phyloP scores from a whole-genome alignment of 2,797 vertebrate species.

The Kryptolebias ocellatus region DNA sequence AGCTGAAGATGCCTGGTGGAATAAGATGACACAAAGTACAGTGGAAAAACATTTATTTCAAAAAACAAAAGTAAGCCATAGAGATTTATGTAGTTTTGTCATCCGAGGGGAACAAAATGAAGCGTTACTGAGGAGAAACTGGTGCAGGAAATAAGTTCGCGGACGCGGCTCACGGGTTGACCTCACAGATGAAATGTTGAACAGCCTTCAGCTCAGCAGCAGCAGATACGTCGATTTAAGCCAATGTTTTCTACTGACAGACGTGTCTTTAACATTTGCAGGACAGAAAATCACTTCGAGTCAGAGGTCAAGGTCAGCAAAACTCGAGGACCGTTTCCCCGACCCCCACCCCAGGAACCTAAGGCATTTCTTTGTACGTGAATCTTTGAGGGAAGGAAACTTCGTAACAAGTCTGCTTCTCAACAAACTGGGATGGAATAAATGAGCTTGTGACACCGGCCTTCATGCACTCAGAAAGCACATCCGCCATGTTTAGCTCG shows the following conservation, averaged over 20 bases:
- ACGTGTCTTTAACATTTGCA: conserved; percentile 39
- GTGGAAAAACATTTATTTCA: conserved; percentile 58
- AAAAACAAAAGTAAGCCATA: conserved; percentile 68
- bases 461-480: conserved; percentile 16
- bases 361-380: conserved; percentile 73
- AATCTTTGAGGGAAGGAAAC: conserved; percentile 18
- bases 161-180: conserved; percentile 40
- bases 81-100: conserved; percentile 28
- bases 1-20: too few relatives aligned
- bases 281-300: conserved; percentile 54
- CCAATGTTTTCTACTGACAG: conserved; percentile 33
- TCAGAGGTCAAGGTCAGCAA: conserved; percentile 42
- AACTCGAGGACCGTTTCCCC: conserved; percentile 45
- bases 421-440: conserved; percentile 20
- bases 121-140: conserved; percentile 43
- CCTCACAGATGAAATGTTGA: conserved; percentile 27
- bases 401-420: neutral
- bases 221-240: conserved; percentile 49
- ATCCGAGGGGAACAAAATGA: conserved; percentile 58
- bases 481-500: neutral
- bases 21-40: conserved; percentile 31
- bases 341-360: conserved; percentile 52
- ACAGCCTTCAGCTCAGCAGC: conserved; percentile 72
- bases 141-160: conserved; percentile 37
- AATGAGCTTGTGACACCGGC: neutral